Percentiles rank a stretch among this genome's conserved stretches.
Conservation (phyloP, 2,113 vertebrate genomes). For the Rhinoderma darwinii region DNA sequence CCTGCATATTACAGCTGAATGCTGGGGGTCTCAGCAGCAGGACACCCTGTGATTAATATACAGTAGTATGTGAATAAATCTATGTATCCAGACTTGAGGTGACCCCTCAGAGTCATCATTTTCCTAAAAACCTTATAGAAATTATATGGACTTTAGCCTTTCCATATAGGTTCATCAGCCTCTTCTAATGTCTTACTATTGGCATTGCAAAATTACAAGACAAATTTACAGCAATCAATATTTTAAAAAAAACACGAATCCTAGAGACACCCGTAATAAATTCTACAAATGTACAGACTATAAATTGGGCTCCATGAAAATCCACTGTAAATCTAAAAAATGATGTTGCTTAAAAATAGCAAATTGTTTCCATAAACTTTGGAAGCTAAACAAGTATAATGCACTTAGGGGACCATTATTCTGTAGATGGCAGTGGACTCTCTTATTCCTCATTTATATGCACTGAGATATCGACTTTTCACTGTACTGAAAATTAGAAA, state of each 20-base stretch:
- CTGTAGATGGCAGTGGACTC: not conserved
- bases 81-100: too few species aligned
- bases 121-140: not conserved
- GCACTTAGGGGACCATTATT: constrained; percentile 22
- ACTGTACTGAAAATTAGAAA: constrained; percentile 35
- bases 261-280: not conserved
- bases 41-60: not conserved
- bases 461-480: constrained; percentile 49
- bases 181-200: not conserved
- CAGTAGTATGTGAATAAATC: too few species aligned
- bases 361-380: constrained; percentile 15
- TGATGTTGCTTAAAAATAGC: constrained; percentile 1
- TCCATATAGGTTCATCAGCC: not conserved
- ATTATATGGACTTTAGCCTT: not conserved
- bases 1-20: not conserved
- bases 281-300: not conserved
- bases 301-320: not conserved
- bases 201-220: not conserved
- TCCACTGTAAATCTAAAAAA: not conserved
- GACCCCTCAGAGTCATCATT: too few species aligned
- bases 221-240: not conserved
- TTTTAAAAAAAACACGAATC: not conserved
- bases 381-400: not conserved
- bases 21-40: not conserved
- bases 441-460: constrained; percentile 33